phyloP scores from a whole-genome alignment of 2,888 invertebrate species.

The Cryptus armator region DNA sequence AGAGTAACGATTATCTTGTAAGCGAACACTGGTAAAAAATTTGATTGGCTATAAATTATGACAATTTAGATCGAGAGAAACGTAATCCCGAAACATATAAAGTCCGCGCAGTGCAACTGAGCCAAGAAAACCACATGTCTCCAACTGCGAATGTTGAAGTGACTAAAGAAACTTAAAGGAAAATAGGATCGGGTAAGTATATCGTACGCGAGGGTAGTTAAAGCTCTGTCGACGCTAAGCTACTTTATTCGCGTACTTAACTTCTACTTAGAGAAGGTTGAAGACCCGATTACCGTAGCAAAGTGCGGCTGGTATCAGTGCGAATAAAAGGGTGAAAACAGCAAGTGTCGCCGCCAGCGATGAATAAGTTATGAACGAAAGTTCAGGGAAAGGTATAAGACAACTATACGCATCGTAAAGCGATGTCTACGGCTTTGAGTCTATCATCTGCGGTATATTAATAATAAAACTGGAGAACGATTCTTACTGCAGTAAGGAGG shows the following conservation, averaged over 20 bases:
- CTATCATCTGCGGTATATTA: background rate
- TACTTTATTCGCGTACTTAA: background rate
- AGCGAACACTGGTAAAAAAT: constrained; percentile 45
- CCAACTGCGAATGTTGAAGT: background rate
- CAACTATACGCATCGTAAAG: background rate
- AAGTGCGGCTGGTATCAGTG: background rate
- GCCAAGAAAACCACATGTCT: background rate
- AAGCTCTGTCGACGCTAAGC: background rate
- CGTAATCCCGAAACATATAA: background rate
- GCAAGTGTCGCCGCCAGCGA: background rate
- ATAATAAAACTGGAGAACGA: background rate
- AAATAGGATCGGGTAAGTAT: background rate
- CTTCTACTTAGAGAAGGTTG: background rate
- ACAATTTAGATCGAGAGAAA: constrained; percentile 5
- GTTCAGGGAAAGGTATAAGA: background rate
- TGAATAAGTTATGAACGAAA: background rate
- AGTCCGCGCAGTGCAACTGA: background rate
- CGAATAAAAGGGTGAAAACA: background rate
- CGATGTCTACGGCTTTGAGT: too few relatives aligned
- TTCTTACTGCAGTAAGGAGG: constrained; percentile 82
- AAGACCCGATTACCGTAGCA: background rate
- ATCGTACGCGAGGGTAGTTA: background rate
- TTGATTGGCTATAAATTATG: background rate
- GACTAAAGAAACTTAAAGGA: background rate
- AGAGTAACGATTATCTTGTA: constrained; percentile 61